phyloP scores from a whole-genome alignment of 1,140 invertebrate genomes.

The Bombus impatiens region DNA sequence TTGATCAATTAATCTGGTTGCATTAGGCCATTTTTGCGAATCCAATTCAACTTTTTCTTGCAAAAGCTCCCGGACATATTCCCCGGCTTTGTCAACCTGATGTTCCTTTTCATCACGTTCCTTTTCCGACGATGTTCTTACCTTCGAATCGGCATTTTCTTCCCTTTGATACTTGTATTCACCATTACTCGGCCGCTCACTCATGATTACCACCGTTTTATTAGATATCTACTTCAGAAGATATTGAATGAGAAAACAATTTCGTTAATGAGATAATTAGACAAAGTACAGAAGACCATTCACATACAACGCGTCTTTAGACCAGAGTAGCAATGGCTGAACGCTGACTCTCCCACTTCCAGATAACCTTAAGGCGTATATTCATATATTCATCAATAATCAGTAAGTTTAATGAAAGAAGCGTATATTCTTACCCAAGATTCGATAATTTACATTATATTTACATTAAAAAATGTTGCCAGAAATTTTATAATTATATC shows the following conservation, averaged over 20 bases:
- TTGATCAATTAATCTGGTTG: constrained; percentile 87
- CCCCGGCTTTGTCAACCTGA: constrained; percentile 86
- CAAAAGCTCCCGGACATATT: constrained; percentile 89
- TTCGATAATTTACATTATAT: neutral
- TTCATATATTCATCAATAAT: neutral
- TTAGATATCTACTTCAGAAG: neutral
- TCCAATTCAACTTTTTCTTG: constrained; percentile 89
- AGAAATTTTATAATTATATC: neutral
- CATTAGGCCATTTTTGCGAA: constrained; percentile 86
- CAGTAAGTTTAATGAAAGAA: neutral
- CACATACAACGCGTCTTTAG: neutral
- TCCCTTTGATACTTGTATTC: constrained; percentile 75
- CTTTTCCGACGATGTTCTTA: constrained; percentile 65
- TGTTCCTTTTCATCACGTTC: constrained; percentile 74
- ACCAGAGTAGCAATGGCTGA: constrained; percentile 35
- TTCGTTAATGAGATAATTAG: neutral
- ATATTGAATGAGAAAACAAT: neutral
- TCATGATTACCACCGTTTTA: constrained; percentile 59
- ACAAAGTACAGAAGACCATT: neutral
- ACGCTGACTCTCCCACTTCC: constrained; percentile 4
- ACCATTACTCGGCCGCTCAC: constrained; percentile 77
- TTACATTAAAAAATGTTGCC: neutral
- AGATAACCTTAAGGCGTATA: constrained; percentile 15
- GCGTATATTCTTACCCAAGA: neutral
- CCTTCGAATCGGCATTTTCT: constrained; percentile 69